Evolutionary conservation across 2,888 invertebrate genomes (phyloP).

Genomic region (Catocala sponsa): DNA sequence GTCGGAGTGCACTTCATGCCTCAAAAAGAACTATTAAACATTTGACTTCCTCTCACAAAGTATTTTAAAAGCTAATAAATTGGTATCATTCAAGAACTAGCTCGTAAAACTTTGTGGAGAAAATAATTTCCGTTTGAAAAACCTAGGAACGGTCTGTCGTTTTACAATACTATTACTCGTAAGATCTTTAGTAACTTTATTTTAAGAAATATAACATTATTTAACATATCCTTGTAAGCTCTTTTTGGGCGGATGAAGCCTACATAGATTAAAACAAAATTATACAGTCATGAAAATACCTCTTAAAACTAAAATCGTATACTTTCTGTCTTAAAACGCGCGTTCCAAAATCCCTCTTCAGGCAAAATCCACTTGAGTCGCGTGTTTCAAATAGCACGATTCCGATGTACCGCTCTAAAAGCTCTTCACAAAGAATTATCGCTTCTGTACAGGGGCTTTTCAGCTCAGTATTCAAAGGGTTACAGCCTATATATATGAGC

Average conservation of each 20-base stretch:
- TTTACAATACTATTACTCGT: not conserved
- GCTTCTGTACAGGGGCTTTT: constrained; percentile 28
- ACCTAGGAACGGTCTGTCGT: not conserved
- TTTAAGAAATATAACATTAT: constrained; percentile 16
- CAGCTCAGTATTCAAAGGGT: constrained; percentile 28
- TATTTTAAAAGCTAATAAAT: constrained; percentile 27
- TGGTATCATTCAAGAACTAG: constrained; percentile 21
- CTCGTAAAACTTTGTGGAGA: constrained; percentile 5
- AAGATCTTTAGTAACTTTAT: not conserved
- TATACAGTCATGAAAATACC: constrained; percentile 6
- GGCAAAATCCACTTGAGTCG: constrained; percentile 28
- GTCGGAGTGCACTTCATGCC: constrained; percentile 10
- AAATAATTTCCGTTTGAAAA: constrained; percentile 11
- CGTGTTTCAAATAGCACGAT: constrained; percentile 30
- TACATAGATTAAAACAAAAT: constrained; percentile 11
- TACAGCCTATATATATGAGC: constrained; percentile 20
- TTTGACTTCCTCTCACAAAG: constrained; percentile 19
- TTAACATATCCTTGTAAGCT: constrained; percentile 24
- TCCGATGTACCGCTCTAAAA: constrained; percentile 36
- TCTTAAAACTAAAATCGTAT: constrained; percentile 31
- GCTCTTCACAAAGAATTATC: constrained; percentile 37
- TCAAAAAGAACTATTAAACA: constrained; percentile 24
- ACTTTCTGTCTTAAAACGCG: constrained; percentile 26
- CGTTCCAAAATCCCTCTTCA: constrained; percentile 26
- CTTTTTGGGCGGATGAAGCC: constrained; percentile 39